Evolutionary conservation across 2,113 vertebrate species (phyloP), one percentile per base, ranked within the genome.

Genomic region (Actenoides lindsayi): DNA sequence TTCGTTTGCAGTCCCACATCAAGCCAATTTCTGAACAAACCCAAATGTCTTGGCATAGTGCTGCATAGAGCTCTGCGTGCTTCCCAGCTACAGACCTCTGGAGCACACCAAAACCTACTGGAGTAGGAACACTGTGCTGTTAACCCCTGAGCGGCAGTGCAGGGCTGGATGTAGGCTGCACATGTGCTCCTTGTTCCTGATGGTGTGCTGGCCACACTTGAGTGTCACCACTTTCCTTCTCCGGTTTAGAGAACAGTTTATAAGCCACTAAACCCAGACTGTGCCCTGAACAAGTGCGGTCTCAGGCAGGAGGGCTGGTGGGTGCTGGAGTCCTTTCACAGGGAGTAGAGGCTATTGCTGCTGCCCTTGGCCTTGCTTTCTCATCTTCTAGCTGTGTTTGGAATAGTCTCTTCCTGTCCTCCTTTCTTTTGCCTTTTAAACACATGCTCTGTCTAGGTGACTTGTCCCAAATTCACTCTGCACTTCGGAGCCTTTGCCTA

Each of bases 21-120:
- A 86, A 59, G 95, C 93, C 95, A 94, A 83, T 86, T 94, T 86
- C 93, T 95, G 95, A 97, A 65, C 83, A 81, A 96, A 93, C 79
- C 73, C 94, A 95, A 95, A 96, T 93, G 92, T 93, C 83, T 90
- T 94, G 95, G 88, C 94, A 30, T 54, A 28, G 37, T 5, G 3
- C 54, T 73, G 50, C 1, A 1, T 24, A 31, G 50, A 77, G 67
- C 15, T 6, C 79, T 93, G 33, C 0, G 1, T 90, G 57, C 75
- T 88, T 88, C 90, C 57, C 71, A 28, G 75, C 88, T 59, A 28
- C 4, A 3, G 68, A 90, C 28, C 75, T 90, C 88, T 64, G 82
- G 44, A 90, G 85, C 6, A 3, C 95, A 95, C 48, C 82, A 86
- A 65, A 77, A 96, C 90, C 71, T 96, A 60, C 75, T 73, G 24